A percentile compares a stretch with the other conserved stretches of the same genome.
Conservation (phyloP, 2,113 vertebrate genomes). For the Lagopus muta region DNA sequence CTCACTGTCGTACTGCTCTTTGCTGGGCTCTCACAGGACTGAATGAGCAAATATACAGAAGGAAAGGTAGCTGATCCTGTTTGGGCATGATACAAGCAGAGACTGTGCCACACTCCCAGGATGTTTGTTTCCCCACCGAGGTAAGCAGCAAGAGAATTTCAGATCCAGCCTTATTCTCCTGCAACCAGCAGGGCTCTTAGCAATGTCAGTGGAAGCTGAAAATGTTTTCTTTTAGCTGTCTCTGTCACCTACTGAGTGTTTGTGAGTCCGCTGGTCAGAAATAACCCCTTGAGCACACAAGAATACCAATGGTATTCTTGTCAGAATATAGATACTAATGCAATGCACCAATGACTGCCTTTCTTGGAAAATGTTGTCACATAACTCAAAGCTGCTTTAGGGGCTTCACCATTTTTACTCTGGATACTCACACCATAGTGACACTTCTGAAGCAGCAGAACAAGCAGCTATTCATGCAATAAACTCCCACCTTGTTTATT, state of each 20-base stretch:
- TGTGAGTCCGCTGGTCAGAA: constrained; percentile 2
- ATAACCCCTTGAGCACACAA: background rate
- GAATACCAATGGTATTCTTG: background rate
- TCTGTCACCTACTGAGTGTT: background rate
- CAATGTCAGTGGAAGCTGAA: background rate
- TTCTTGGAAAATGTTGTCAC: background rate
- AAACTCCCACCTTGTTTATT: background rate
- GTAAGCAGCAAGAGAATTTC: background rate
- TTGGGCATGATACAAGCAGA: too few relatives aligned
- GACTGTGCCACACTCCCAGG: too few relatives aligned
- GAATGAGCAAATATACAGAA: background rate
- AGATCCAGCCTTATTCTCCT: background rate
- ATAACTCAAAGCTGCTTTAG: background rate
- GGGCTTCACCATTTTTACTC: background rate
- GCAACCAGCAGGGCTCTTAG: background rate
- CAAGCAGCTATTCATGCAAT: background rate
- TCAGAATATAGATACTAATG: background rate
- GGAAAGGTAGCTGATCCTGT: background rate
- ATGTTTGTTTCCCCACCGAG: background rate
- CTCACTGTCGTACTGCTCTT: background rate
- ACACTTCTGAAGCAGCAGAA: background rate
- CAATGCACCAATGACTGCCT: background rate
- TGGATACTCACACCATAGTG: background rate
- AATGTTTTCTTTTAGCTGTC: background rate
- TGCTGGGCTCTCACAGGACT: too few relatives aligned